phyloP scores from a whole-genome alignment of 2,797 vertebrate genomes.

The Myoxocephalus aenaeus region DNA sequence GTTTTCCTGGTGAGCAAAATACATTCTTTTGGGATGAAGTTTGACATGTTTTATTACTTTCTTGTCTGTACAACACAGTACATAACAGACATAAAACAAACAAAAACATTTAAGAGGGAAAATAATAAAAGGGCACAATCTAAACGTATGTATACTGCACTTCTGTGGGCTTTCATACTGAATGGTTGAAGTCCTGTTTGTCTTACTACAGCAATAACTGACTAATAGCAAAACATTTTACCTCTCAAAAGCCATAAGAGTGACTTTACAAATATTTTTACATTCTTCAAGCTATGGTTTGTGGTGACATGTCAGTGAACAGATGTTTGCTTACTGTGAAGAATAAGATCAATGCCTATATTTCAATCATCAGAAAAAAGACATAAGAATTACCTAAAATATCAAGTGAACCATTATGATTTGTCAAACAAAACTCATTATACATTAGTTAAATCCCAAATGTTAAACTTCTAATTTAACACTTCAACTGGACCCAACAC shows the following conservation, averaged over 20 bases:
- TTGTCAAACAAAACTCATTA: constrained; percentile 61
- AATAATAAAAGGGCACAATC: constrained; percentile 67
- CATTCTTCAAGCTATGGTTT: constrained; percentile 64
- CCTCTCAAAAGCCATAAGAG: constrained; percentile 46
- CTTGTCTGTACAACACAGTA: constrained; percentile 78
- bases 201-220: constrained; percentile 56
- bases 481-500: constrained; percentile 68
- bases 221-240: constrained; percentile 47
- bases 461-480: constrained; percentile 64
- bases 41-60: constrained; percentile 69
- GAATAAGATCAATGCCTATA: constrained; percentile 40
- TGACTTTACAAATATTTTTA: constrained; percentile 64
- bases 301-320: constrained; percentile 45
- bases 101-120: constrained; percentile 55
- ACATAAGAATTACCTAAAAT: constrained; percentile 26
- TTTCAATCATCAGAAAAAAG: constrained; percentile 49
- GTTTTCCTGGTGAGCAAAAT: constrained; percentile 8
- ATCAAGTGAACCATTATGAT: constrained; percentile 37
- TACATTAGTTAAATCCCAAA: constrained; percentile 54
- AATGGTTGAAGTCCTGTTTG: constrained; percentile 42
- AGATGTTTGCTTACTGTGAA: constrained; percentile 35
- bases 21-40: constrained; percentile 27
- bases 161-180: constrained; percentile 45
- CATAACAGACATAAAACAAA: constrained; percentile 48
- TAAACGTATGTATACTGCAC: constrained; percentile 52